These are phyloP conservation scores for Pipistrellus pygmaeus DNA, from an alignment of 2,797 vertebrate genomes.

Conservation along the genomic window DNA sequence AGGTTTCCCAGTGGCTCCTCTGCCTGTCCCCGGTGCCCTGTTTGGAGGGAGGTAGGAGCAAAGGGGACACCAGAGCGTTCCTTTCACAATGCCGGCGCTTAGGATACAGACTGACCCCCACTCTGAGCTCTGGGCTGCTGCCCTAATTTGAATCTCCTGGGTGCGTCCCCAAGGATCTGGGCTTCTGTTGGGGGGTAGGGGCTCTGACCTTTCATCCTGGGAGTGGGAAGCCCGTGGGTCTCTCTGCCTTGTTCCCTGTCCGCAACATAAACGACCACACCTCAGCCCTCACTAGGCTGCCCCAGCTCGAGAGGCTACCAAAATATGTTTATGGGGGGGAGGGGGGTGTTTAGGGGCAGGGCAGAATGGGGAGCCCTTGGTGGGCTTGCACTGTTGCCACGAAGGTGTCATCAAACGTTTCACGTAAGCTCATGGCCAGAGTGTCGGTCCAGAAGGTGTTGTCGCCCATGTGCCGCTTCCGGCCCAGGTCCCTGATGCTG, in stretches of 20 bases:
- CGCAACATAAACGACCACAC: not conserved
- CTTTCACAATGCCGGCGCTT: not conserved
- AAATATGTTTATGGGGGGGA: slow-evolving; percentile 41
- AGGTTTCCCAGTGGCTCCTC: not conserved
- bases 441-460: slow-evolving; percentile 49
- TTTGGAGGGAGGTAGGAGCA: not conserved
- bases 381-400: slow-evolving; percentile 52
- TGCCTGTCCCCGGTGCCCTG: not conserved
- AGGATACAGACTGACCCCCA: not conserved
- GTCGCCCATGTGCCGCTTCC: slow-evolving; percentile 30
- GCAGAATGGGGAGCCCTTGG: not conserved
- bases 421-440: slow-evolving; percentile 77
- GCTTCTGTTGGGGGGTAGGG: not conserved
- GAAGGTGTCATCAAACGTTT: slow-evolving; percentile 77
- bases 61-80: not conserved
- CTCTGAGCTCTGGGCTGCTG: not conserved
- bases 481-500: slow-evolving; percentile 39
- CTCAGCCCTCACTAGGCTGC: not conserved
- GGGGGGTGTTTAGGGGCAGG: not conserved
- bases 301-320: not conserved
- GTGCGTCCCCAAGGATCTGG: not conserved
- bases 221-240: not conserved
- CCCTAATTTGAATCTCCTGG: not conserved
- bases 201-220: not conserved
- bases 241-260: too few relatives aligned